Base-by-base conservation (phyloP, 35 echinoderm and acorn worm genomes). In the Holothuria glaberrima region DNA sequence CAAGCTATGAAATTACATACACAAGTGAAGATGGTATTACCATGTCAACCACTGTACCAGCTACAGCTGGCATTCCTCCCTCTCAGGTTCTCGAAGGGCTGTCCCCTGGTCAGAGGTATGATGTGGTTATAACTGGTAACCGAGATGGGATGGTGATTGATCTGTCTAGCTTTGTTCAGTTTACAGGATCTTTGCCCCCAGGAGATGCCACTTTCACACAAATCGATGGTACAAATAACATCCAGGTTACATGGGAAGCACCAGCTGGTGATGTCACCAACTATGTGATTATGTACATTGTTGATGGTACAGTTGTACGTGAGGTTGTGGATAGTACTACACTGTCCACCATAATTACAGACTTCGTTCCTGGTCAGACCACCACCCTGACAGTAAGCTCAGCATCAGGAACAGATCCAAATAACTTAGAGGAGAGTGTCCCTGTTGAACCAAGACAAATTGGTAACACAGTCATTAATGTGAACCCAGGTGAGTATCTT, bases 231-330 rank as follows among this genome's bases (percentile, higher is more conserved):
- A 64, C 83, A 6, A 67, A 33, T 59, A 66, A 64, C 13, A n/a
- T 86, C 20, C 59, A 67, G 9, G 83, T 86, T 4, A 67, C 63
- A 18, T 86, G 83, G 83, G 34, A 30, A 35, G 30, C 83, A 66
- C 83, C 83, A 2, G 19, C 83, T 12, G 83, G 83, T 24, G 48
- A 48, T 9, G 83, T 86, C 20, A 68, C 58, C 13, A 86, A 86
- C 48, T 86, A 86, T 30, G 63, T 86, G 18, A 68, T 86, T 24
- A 66, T 45, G 30, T 86, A 86, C 34, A 38, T 30, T 10, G 58
- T 86, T n/a, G 63, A 68, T 21, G 83, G 83, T 12, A 86, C 83
- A 30, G 65, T 59, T 17, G 34, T 16, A 30, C 59, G 65, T 32
- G 4, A 38, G 22, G 35, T 86, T 30, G n/a, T 86, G 5, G 63